Base-by-base conservation (phyloP, 2,797 vertebrate genomes). In the Rachycentron canadum region DNA sequence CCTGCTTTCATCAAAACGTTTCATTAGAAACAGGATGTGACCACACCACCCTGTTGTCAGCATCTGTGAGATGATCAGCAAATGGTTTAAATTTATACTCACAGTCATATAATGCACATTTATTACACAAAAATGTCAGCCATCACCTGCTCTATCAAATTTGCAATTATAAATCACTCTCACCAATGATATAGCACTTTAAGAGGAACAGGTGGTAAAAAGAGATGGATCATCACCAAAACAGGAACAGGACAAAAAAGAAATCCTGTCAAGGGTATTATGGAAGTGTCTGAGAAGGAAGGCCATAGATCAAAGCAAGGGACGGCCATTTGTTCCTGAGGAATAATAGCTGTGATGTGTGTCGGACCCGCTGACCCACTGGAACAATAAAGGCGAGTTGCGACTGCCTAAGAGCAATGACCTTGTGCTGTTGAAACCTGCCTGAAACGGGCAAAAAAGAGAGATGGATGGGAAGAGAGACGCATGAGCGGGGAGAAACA, bases 321-420 rank as follows among this genome's bases (percentile, higher is more conserved):
- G 93, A 94, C 73, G 90, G 88, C 91, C 93, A 94, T 96, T 95
- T 95, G 95, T 95, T 95, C 92, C 93, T 85, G 83, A 90, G 91
- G 94, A 95, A 95, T 95, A 95, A 94, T 94, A 93, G 92, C 93
- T 93, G 91, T 94, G 95, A 95, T 94, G 92, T 92, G 93, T 94
- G 93, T 91, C 91, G 89, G 91, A 93, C 93, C 92, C 86, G 75
- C 86, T 94, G 94, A 95, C 95, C 94, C 77, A 83, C 88, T 91
- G 89, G 90, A 94, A 95, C 93, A 94, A 94, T 94, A 94, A 94
- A 94, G 90, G 91, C 73, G 85, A 89, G 90, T 89, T 79, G 87
- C 67, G 78, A 86, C 91, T 92, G 92, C 91, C 91, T 93, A 94
- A 94, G 93, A 94, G 91, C 93, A 93, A 95, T 93, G 94, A 95